phyloP scores from a whole-genome alignment of 2,113 vertebrate genomes.

The Callocephalon fimbriatum region DNA sequence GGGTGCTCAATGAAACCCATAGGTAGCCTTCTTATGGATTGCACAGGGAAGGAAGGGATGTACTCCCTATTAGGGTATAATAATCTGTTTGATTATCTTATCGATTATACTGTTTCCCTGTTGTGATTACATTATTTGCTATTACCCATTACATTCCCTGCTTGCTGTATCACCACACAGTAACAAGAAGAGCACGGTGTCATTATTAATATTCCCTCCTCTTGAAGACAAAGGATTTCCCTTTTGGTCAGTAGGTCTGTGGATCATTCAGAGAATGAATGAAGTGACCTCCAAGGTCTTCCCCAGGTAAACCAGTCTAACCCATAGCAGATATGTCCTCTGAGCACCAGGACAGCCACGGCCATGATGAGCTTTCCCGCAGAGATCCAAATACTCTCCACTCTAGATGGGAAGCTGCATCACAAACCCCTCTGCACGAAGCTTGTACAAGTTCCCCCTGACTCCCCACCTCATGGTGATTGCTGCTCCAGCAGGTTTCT shows the following conservation, averaged over 20 bases:
- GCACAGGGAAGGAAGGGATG: background rate
- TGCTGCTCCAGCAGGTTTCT: conserved; percentile 4
- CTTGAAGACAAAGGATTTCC: background rate
- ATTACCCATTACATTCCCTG: background rate
- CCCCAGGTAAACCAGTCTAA: background rate
- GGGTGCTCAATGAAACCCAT: background rate
- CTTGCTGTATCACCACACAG: background rate
- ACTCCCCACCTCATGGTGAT: background rate
- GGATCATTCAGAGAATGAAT: background rate
- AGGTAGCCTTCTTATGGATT: background rate
- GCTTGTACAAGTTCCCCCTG: background rate
- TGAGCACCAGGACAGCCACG: background rate
- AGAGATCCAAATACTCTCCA: accelerated
- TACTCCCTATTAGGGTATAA: background rate
- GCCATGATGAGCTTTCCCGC: accelerated
- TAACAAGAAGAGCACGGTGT: accelerated
- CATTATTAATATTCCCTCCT: background rate
- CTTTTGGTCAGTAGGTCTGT: background rate
- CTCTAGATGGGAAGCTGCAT: background rate
- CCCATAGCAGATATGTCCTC: background rate
- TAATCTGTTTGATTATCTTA: background rate
- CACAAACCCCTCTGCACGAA: accelerated
- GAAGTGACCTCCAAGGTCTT: background rate
- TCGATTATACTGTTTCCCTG: background rate
- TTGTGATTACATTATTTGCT: background rate